These are phyloP conservation scores for Sebastes nivosus DNA, from an alignment of 2,797 vertebrate genomes.

Conservation along the genomic window DNA sequence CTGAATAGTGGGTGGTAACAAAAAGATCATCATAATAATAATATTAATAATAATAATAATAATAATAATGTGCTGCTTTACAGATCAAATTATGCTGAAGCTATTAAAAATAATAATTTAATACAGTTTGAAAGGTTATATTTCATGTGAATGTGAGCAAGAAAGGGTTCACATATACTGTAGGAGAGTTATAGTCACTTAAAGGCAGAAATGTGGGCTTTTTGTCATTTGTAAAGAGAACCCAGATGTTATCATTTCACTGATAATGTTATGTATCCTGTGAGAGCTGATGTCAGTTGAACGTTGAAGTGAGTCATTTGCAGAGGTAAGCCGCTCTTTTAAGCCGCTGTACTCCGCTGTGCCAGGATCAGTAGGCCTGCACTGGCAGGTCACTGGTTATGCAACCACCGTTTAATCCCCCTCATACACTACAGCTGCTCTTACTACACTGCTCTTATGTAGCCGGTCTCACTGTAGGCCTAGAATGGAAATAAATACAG, in stretches of 20 bases:
- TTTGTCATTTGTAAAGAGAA: neutral
- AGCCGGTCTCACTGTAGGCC: neutral
- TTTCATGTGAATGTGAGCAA: neutral
- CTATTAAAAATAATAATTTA: neutral
- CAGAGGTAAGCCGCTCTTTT: slow-evolving; percentile 67
- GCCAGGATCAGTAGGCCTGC: slow-evolving; percentile 70
- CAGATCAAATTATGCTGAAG: neutral
- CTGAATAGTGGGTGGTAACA: neutral
- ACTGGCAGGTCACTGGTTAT: slow-evolving; percentile 74
- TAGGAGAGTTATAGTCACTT: neutral
- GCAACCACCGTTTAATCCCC: slow-evolving; percentile 71
- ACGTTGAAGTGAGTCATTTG: slow-evolving; percentile 51
- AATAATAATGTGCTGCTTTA: neutral
- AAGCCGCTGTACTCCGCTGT: slow-evolving; percentile 64
- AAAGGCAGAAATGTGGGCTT: neutral
- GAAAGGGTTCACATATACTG: neutral
- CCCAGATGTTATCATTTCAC: slow-evolving; percentile 4
- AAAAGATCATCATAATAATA: neutral
- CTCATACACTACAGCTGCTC: slow-evolving; percentile 50
- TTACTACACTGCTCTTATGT: slow-evolving; percentile 50
- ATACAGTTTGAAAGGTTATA: neutral
- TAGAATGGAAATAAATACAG: slow-evolving; percentile 10
- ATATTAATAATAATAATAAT: too few relatives aligned
- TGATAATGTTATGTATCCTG: slow-evolving; percentile 1
- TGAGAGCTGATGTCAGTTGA: slow-evolving; percentile 37